Base-by-base conservation (phyloP, 2,113 vertebrate genomes). In the Tachycineta bicolor region DNA sequence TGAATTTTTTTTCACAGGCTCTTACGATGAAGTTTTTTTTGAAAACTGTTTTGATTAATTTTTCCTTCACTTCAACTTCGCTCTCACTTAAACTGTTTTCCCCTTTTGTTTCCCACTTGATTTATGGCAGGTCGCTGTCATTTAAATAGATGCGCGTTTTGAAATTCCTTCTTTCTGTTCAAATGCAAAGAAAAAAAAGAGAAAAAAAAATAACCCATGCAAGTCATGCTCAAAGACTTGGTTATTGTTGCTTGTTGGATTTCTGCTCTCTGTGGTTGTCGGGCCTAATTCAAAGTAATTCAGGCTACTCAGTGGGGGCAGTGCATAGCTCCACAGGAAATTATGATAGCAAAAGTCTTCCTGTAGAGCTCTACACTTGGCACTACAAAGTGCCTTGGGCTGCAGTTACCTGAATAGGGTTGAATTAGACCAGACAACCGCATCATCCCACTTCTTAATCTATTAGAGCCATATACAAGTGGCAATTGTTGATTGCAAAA, bases 271-370 rank as follows among this genome's bases (percentile, higher is more conserved):
- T 99, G 98, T 99, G 99, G 98, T 99, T 99, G 99, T 99, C 98
- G 98, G 98, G 98, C 98, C 99, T 99, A 99, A 99, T 99, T 99
- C 99, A 99, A 99, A 99, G 98, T 99, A 98, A 98, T 98, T 99
- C 98, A 98, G 98, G 97, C 97, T 97, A 98, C 98, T 98, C 98
- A 98, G 98, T 99, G 98, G 98, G 98, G 98, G 98, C 95, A 98
- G 98, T 98, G 98, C 98, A 98, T 98, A 98, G 98, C 98, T 98
- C 98, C 98, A 98, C 99, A 99, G 99, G 99, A 99, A 99, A 99
- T 99, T 99, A 99, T 99, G 99, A 99, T 99, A 98, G 98, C 99
- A 99, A 99, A 99, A 98, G 98, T 99, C 98, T 99, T 99, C 99
- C 99, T 99, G 98, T 99, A 97, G 98, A 98, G 98, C 98, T 98